Evolutionary conservation across 2,888 invertebrate species (phyloP), one percentile per base, ranked within the genome.

Genomic region (Mechanitis messenoides): DNA sequence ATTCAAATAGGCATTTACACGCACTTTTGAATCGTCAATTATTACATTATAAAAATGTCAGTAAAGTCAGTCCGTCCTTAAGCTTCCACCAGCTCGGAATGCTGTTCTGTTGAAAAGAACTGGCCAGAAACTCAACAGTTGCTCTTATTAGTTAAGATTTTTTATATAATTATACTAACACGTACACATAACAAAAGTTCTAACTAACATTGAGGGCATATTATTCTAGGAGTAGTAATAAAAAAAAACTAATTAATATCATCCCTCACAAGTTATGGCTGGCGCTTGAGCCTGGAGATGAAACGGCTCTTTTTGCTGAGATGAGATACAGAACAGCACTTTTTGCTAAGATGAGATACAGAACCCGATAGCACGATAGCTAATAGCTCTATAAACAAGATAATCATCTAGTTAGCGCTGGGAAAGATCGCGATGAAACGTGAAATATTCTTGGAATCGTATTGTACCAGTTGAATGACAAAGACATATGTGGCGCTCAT

Each of bases 311-410:
- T 85, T 83, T 85, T 84, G 79, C 77, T 74, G 69, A 79, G 81
- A 81, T 81, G 76, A 78, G 84, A 87, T 83, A 83, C 80, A 78
- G 73, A 85, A 80, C 85, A 81, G 84, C 84, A 83, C 85, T 84
- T 85, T 83, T 85, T 84, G 79, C 77, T 74, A 69, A 79, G 81
- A 81, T 81, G 76, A 78, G 84, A 87, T 83, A 83, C 80, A 78
- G 73, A 79, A 80, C 76, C 76, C 77, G 85, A 85, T 85, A 81
- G 76, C 72, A 76, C 74, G 78, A 80, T 81, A 80, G 77, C 84
- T 87, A 86, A 87, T 86, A 86, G 85, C 85, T 83, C 84, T 83
- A 87, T 86, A 87, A 87, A 87, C 84, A 79, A 86, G 84, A 85
- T 87, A 84, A 86, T 83, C 84, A 80, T 71, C 81, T 77, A 77